These are phyloP conservation scores for Helarctos malayanus DNA, from an alignment of 2,797 vertebrate species.

Conservation along the genomic window DNA sequence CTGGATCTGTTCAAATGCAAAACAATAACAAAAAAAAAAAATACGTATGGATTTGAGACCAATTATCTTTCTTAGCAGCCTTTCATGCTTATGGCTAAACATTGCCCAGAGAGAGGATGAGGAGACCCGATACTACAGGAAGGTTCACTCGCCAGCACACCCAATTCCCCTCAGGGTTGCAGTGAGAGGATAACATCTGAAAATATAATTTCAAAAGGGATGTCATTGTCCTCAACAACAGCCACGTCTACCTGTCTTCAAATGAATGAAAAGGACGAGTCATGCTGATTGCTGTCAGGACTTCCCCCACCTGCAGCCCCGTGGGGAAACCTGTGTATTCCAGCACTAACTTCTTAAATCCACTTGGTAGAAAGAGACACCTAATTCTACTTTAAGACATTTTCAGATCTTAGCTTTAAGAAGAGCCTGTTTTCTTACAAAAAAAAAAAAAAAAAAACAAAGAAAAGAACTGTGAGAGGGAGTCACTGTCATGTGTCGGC, in stretches of 20 bases:
- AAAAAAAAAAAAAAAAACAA: not conserved
- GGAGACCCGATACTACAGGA: not conserved
- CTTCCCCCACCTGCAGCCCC: accelerated
- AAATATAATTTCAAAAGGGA: not conserved
- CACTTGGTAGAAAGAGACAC: not conserved
- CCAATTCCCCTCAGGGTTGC: not conserved
- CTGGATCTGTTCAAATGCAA: not conserved
- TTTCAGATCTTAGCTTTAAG: not conserved
- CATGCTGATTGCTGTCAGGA: too few relatives aligned
- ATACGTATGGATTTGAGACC: not conserved
- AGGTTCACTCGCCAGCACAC: not conserved
- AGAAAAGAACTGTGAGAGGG: not conserved
- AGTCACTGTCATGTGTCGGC: accelerated
- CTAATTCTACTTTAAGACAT: not conserved
- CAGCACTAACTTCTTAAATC: not conserved
- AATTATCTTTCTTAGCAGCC: not conserved
- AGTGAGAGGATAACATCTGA: not conserved
- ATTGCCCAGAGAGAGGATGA: not conserved
- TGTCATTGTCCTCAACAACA: not conserved
- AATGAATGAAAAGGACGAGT: not conserved
- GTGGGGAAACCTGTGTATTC: not conserved
- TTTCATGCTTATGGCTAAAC: not conserved
- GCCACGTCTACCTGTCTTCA: accelerated
- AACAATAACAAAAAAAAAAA: not conserved
- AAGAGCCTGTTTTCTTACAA: not conserved